Evolutionary conservation across 64 coral and sea anemone genomes (phyloP), one percentile per base, ranked within the genome.

Genomic region (Stylophora pistillata): DNA sequence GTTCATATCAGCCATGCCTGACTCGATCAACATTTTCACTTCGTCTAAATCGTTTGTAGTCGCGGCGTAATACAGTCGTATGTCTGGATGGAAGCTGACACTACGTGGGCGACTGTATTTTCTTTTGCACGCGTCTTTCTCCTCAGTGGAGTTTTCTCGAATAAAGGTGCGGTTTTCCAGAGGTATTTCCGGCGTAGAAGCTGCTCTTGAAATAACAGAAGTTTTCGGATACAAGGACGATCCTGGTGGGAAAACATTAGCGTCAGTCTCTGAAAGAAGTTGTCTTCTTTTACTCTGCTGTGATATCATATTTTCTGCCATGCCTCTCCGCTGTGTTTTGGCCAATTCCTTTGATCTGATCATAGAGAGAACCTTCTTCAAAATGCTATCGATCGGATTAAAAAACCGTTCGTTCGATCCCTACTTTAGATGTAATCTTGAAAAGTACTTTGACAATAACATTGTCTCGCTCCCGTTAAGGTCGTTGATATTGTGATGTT

Each of bases 61-160:
- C 6, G 91, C 91, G 13, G 95, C 91, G 61, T 97, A 97, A 68
- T 92, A 97, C 2, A 97, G 77, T 34, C 95, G 74, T 71, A 97
- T 88, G 27, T 97, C 76, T 18, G 95, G 95, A 29, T 97, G 95
- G 55, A 97, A 97, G 64, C 91, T 97, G 6, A 97, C 95, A 78
- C 95, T 97, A 53, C 91, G 85, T n/a, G 95, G 91, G 20, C 95
- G 87, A 30, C 74, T 83, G 62, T 93, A 90, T 56, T 93, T 93
- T 55, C 41, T 71, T 56, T 93, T 93, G 29, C 55, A 56, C 21
- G 63, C 15, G 73, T 79, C 37, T 41, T 79, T 75, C 56, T 78
- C 62, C 55, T 86, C 74, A 58, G 28, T 73, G 26, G 13, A n/a
- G 29, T 61, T 31, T 60, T 37, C 21, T 58, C 23, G 9, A 58